Conservation (phyloP, 2,797 vertebrate species). For the Trachops cirrhosus region DNA sequence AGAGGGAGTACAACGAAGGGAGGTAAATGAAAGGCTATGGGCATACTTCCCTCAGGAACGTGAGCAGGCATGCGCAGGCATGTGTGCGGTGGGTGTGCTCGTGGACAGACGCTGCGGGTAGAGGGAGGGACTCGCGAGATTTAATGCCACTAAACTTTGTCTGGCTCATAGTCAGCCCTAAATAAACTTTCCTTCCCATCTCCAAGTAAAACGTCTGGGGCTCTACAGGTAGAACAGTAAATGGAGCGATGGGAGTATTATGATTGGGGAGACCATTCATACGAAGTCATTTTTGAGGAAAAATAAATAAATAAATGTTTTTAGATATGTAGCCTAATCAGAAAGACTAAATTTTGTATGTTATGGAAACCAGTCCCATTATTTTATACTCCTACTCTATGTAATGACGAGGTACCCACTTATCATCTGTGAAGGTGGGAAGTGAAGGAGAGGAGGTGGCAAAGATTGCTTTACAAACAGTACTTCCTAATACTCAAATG, state of each 20-base stretch:
- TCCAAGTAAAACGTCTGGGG: not conserved
- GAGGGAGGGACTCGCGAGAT: accelerated
- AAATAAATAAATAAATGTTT: not conserved
- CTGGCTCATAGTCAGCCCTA: not conserved
- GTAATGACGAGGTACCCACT: not conserved
- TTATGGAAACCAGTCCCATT: not conserved
- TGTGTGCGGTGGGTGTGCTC: not conserved
- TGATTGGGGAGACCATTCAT: not conserved
- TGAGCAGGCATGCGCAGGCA: accelerated
- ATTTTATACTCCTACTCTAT: not conserved
- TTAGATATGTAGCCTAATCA: not conserved
- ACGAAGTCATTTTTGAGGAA: not conserved
- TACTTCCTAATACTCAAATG: not conserved
- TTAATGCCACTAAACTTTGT: not conserved
- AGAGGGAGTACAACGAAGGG: not conserved
- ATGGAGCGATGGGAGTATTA: not conserved
- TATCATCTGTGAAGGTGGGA: not conserved
- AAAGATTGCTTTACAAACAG: not conserved
- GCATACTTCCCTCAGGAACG: not conserved
- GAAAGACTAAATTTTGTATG: not conserved
- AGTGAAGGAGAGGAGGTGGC: not conserved
- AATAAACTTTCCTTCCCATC: not conserved
- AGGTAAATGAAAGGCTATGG: not conserved
- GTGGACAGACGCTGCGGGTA: too few species aligned
- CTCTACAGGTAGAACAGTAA: not conserved